Conservation (phyloP, 2,888 invertebrate species). For the Hirtodrosophila duncani region DNA sequence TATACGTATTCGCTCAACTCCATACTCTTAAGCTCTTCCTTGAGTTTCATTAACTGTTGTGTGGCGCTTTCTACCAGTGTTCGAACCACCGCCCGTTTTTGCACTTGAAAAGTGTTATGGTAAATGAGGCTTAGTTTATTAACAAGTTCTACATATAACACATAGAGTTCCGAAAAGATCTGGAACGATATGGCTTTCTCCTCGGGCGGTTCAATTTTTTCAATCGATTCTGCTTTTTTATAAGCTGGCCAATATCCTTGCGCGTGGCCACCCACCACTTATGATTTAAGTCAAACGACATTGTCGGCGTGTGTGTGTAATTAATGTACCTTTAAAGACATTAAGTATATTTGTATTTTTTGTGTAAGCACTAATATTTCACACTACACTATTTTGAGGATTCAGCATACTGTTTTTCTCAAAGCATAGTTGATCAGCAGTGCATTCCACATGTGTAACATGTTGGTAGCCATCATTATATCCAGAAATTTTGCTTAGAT, state of each 20-base stretch:
- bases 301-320: too few species aligned
- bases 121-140: conserved; percentile 75
- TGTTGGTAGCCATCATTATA: too few species aligned
- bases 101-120: conserved; percentile 75
- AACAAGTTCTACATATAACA: conserved; percentile 72
- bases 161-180: conserved; percentile 73
- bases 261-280: conserved; percentile 80
- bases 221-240: conserved; percentile 75
- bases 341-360: too few species aligned
- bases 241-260: conserved; percentile 76
- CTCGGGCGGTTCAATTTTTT: conserved; percentile 61
- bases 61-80: conserved; percentile 65
- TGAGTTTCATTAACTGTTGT: conserved; percentile 80
- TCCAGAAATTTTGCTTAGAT: too few species aligned
- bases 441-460: too few species aligned
- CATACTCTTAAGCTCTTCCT: conserved; percentile 79
- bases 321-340: too few species aligned
- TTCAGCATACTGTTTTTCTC: too few species aligned
- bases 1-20: conserved; percentile 82
- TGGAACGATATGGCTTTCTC: conserved; percentile 63
- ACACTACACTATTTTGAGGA: too few species aligned
- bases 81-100: conserved; percentile 71
- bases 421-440: too few species aligned
- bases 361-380: too few species aligned
- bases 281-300: conserved; percentile 79